These are phyloP conservation scores for Aplysia californica DNA, from an alignment of 1,140 invertebrate species.

Conservation along the genomic window DNA sequence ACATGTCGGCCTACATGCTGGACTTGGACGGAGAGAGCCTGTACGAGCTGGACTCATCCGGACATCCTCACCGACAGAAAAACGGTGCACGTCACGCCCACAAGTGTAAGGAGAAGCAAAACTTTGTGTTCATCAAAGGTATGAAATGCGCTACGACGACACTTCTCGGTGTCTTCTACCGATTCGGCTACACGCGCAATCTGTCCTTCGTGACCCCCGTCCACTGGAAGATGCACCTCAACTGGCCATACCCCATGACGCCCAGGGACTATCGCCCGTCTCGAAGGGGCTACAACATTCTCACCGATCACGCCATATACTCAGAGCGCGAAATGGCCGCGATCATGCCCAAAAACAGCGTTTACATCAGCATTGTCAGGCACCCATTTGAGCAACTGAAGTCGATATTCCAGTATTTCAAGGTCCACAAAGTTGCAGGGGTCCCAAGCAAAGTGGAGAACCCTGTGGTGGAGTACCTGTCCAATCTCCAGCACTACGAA, in stretches of 20 bases:
- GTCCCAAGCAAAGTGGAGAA: background rate
- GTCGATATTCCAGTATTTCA: slow-evolving; percentile 56
- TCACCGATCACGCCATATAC: slow-evolving; percentile 59
- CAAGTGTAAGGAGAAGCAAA: slow-evolving; percentile 32
- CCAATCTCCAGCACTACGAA: slow-evolving; percentile 54
- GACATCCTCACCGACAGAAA: too few species aligned
- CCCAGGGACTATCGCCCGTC: slow-evolving; percentile 40
- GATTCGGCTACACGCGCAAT: slow-evolving; percentile 43
- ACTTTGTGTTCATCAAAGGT: slow-evolving; percentile 53
- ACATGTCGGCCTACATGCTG: background rate
- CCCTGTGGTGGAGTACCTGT: slow-evolving; percentile 46
- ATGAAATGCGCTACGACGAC: slow-evolving; percentile 53
- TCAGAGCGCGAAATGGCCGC: slow-evolving; percentile 46
- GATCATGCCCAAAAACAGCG: slow-evolving; percentile 46
- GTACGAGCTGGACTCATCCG: background rate
- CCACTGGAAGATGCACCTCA: slow-evolving; percentile 40
- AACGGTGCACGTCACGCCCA: background rate
- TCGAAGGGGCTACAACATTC: slow-evolving; percentile 44
- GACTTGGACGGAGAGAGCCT: background rate
- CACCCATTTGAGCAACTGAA: slow-evolving; percentile 54
- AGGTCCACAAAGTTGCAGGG: slow-evolving; percentile 36
- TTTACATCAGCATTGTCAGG: slow-evolving; percentile 58
- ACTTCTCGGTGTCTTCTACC: slow-evolving; percentile 40
- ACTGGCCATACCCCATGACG: slow-evolving; percentile 52
- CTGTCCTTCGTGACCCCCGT: slow-evolving; percentile 45